A percentile compares a stretch with the other conserved stretches of the same genome.
Evolutionary conservation across 2,888 invertebrate species (phyloP).

Genomic region (Nesidiocoris tenuis): DNA sequence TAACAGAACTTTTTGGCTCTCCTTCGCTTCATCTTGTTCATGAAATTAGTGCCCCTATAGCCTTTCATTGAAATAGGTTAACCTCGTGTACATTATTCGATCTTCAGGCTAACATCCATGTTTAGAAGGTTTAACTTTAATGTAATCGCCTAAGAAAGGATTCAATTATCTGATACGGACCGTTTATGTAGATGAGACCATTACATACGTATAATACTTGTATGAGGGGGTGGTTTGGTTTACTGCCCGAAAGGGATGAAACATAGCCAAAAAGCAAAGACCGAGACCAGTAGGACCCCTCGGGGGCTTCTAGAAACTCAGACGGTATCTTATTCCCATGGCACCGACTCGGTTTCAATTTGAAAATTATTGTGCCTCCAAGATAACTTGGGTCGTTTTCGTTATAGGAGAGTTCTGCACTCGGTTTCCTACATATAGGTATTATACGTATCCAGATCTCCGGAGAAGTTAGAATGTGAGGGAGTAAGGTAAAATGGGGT

Average conservation of each 20-base stretch:
- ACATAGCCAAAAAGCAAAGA: slow-evolving; percentile 19
- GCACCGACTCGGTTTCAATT: slow-evolving; percentile 36
- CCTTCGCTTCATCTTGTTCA: no score
- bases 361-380: slow-evolving; percentile 35
- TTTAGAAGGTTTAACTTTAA: neutral
- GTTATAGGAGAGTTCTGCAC: neutral
- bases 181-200: slow-evolving; percentile 31
- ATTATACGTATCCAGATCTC: neutral
- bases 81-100: no score
- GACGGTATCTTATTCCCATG: slow-evolving; percentile 14
- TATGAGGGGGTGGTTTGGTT: neutral
- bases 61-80: no score
- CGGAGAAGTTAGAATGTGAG: neutral
- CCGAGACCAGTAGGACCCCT: neutral
- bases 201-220: slow-evolving; percentile 4
- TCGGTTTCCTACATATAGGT: neutral
- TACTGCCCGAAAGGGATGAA: slow-evolving; percentile 7
- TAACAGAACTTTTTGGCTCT: no score
- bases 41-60: no score
- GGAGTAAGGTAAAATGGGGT: neutral
- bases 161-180: slow-evolving; percentile 37
- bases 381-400: slow-evolving; percentile 35
- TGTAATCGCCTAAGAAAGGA: slow-evolving; percentile 7
- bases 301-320: slow-evolving; percentile 14
- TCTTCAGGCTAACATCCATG: no score